Percentiles rank a stretch among this genome's conserved stretches.
Evolutionary conservation across 2,888 invertebrate genomes (phyloP).

Genomic region (Drosophila prostipennis): DNA sequence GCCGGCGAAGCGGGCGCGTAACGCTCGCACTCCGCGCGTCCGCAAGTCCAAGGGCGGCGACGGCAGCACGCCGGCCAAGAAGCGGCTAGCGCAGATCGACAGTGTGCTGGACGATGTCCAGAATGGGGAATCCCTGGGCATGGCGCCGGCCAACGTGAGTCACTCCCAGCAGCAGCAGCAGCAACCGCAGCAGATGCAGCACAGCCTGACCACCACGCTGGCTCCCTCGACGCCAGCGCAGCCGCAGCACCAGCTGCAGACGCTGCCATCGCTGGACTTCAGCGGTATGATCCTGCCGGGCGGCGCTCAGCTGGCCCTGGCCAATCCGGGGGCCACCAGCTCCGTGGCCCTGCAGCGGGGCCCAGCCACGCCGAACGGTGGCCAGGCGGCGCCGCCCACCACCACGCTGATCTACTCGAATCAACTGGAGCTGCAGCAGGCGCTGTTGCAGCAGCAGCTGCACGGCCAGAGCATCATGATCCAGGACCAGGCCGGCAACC

Average conservation of each 20-base stretch:
- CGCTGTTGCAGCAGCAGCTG: conserved; percentile 81
- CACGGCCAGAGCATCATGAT: conserved; percentile 83
- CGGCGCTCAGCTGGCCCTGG: conserved; percentile 81
- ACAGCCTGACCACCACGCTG: conserved; percentile 32
- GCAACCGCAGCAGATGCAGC: conserved; percentile 65
- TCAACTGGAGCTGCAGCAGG: conserved; percentile 82
- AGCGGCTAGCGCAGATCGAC: conserved; percentile 80
- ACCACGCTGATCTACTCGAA: conserved; percentile 82
- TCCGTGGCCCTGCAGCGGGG: conserved; percentile 69
- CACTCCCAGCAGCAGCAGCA: conserved; percentile 50
- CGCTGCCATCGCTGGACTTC: conserved; percentile 81
- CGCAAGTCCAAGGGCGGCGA: conserved; percentile 65
- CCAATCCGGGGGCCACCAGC: conserved; percentile 80
- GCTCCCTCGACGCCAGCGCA: conserved; percentile 29
- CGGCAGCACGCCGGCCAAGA: conserved; percentile 67
- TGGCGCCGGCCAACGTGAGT: conserved; percentile 49
- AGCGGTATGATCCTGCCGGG: conserved; percentile 83
- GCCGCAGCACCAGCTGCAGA: conserved; percentile 65
- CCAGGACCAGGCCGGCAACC: conserved; percentile 82
- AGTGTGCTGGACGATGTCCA: conserved; percentile 81
- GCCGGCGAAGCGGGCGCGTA: conserved; percentile 68
- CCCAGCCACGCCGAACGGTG: conserved; percentile 52
- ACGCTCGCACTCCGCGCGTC: conserved; percentile 73
- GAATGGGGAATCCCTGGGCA: conserved; percentile 62
- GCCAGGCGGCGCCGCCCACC: conserved; percentile 56